phyloP scores from a whole-genome alignment of 2,888 invertebrate species.

The Drosophila recens region DNA sequence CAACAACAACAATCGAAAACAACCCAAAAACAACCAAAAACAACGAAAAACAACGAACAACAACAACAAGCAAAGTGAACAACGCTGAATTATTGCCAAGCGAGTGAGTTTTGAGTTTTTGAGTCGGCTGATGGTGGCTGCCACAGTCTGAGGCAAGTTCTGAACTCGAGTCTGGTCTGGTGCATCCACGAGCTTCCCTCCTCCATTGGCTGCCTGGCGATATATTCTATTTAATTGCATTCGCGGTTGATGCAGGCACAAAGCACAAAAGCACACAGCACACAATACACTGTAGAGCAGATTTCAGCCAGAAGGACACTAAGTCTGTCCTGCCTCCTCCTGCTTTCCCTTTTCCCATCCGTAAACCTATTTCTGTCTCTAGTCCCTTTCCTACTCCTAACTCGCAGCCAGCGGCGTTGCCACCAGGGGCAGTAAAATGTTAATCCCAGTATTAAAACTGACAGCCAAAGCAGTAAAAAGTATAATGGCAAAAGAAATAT shows the following conservation, averaged over 20 bases:
- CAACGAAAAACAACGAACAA: conserved; percentile 12
- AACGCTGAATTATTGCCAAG: conserved; percentile 71
- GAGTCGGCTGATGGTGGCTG: conserved; percentile 31
- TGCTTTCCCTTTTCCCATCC: neutral
- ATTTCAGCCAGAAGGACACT: conserved; percentile 54
- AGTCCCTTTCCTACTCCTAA: neutral
- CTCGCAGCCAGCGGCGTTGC: conserved; percentile 26
- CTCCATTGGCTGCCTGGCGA: conserved; percentile 46
- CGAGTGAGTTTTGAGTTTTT: conserved; percentile 72
- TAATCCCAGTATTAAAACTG: conserved; percentile 62
- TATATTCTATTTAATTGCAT: conserved; percentile 81
- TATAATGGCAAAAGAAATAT: conserved; percentile 32
- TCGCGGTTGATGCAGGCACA: conserved; percentile 55
- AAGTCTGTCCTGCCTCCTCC: conserved; percentile 39
- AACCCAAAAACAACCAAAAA: conserved; percentile 12
- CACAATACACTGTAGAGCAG: conserved; percentile 19
- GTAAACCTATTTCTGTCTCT: neutral
- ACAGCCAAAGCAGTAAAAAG: conserved; percentile 51
- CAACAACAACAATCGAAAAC: conserved; percentile 24
- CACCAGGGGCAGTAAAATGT: conserved; percentile 47
- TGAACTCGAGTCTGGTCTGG: conserved; percentile 19
- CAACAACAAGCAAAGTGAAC: conserved; percentile 37
- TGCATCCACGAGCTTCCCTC: conserved; percentile 9
- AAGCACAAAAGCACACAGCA: conserved; percentile 34
- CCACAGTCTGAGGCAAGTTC: conserved; percentile 26